Conservation (phyloP, 2,888 invertebrate species). For the Macaria notata region DNA sequence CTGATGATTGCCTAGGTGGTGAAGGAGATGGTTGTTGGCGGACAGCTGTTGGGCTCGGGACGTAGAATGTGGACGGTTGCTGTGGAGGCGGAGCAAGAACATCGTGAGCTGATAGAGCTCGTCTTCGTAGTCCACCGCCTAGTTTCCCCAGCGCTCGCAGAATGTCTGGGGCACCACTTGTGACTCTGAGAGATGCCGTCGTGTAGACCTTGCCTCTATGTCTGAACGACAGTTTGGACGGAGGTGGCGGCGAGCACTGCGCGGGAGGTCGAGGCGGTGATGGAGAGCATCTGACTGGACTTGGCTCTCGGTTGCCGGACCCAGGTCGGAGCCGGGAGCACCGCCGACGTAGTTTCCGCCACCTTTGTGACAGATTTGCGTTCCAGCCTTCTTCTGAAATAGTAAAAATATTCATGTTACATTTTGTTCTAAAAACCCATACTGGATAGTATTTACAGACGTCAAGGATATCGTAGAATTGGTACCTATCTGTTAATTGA, state of each 20-base stretch:
- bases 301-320: slow-evolving; percentile 78
- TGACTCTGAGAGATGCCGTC: slow-evolving; percentile 74
- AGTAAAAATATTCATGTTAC: slow-evolving; percentile 1
- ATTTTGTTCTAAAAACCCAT: too few relatives aligned
- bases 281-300: slow-evolving; percentile 81
- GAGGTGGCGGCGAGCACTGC: slow-evolving; percentile 76
- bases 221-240: slow-evolving; percentile 72
- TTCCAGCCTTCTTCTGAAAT: slow-evolving; percentile 88
- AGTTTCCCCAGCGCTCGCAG: slow-evolving; percentile 86
- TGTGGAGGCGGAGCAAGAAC: slow-evolving; percentile 82
- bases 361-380: slow-evolving; percentile 88
- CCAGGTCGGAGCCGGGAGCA: slow-evolving; percentile 87
- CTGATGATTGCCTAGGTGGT: slow-evolving; percentile 58
- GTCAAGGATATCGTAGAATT: background rate
- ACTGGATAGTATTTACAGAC: too few relatives aligned
- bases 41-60: slow-evolving; percentile 83
- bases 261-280: slow-evolving; percentile 77
- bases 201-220: slow-evolving; percentile 79
- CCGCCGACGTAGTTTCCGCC: slow-evolving; percentile 87
- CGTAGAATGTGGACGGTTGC: slow-evolving; percentile 86
- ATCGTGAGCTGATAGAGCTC: slow-evolving; percentile 87
- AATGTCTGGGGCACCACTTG: slow-evolving; percentile 85
- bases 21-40: slow-evolving; percentile 73
- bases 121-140: slow-evolving; percentile 85
- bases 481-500: slow-evolving; percentile 3